These are phyloP conservation scores for Emberiza fucata DNA, from an alignment of 2,113 vertebrate species.

Conservation along the genomic window DNA sequence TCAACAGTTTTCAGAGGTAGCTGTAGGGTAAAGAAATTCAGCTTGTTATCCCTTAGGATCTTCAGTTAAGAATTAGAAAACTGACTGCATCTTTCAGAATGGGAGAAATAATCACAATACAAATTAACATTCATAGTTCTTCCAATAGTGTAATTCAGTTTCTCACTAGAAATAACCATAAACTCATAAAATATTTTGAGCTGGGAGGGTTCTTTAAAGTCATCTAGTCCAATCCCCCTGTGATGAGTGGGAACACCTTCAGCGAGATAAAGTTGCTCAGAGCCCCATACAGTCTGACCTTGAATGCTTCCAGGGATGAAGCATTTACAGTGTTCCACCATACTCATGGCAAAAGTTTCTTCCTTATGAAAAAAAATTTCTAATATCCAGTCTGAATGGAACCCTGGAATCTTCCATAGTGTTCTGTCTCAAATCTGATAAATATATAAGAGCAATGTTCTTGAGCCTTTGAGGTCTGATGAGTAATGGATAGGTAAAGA, in stretches of 20 bases:
- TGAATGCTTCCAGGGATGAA: background rate
- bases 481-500: background rate
- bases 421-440: background rate
- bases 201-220: background rate
- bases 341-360: rapidly evolving
- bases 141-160: background rate
- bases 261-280: background rate
- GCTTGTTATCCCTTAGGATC: background rate
- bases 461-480: background rate
- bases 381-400: background rate
- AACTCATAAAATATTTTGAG: background rate
- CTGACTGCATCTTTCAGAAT: background rate
- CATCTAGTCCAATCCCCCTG: background rate
- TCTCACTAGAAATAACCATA: background rate
- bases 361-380: background rate
- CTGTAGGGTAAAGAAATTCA: background rate
- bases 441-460: background rate
- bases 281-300: rapidly evolving
- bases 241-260: background rate
- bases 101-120: background rate
- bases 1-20: background rate
- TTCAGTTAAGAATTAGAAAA: background rate
- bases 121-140: background rate
- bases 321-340: background rate
- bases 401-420: background rate